Percentiles rank a stretch among this genome's conserved stretches.
phyloP scores from a whole-genome alignment of 2,113 vertebrate species.

The Scytalopus superciliaris region DNA sequence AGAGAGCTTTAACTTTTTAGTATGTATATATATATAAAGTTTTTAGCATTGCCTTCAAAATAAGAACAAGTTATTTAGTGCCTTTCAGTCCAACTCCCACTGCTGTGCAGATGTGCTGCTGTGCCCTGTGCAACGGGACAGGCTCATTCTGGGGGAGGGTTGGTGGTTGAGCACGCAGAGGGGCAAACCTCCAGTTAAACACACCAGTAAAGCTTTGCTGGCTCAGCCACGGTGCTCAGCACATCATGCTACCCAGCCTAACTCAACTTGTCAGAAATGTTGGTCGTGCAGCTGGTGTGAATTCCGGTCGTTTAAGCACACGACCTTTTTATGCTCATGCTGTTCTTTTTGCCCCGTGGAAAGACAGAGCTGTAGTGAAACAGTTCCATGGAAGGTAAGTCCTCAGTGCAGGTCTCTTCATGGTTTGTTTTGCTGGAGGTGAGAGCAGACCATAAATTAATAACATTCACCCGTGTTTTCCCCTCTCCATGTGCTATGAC shows the following conservation, averaged over 20 bases:
- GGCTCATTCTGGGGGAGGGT: neutral
- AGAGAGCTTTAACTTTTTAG: neutral
- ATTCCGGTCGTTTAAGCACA: neutral
- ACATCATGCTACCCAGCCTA: neutral
- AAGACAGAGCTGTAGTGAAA: neutral
- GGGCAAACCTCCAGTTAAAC: neutral
- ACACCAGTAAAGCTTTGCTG: neutral
- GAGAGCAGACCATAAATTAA: neutral
- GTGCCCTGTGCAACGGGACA: neutral
- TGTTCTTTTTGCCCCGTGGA: neutral
- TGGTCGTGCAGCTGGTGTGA: neutral
- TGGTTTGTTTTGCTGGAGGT: neutral
- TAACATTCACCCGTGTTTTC: neutral
- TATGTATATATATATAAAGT: rapidly evolving
- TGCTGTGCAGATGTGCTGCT: neutral
- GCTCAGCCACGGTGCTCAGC: neutral
- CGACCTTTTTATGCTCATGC: neutral
- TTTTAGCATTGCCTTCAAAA: neutral
- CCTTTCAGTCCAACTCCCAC: neutral
- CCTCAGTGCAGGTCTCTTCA: neutral
- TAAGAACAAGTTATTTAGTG: neutral
- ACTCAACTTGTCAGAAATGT: neutral
- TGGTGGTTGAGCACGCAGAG: neutral
- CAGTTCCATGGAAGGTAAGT: neutral
- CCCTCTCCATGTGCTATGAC: neutral